Evolutionary conservation across 2,797 vertebrate genomes (phyloP).

Genomic region (Choloepus didactylus): DNA sequence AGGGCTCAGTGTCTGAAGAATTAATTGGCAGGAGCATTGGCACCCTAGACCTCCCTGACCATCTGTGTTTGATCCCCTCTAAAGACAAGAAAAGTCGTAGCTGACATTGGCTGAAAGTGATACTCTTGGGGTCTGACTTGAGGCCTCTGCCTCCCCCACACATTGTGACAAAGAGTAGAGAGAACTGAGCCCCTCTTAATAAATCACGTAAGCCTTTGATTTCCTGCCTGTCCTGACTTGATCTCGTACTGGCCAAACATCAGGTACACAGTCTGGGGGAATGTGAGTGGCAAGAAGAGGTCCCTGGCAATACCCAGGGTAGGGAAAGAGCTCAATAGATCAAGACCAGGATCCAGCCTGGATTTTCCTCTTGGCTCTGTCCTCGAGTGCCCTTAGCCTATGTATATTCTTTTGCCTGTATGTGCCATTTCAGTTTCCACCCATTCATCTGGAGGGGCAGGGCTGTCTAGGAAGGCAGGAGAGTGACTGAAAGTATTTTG

Average conservation of each 20-base stretch:
- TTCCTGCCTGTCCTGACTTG: background rate
- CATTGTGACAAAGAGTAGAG: background rate
- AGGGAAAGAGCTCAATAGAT: background rate
- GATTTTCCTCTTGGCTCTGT: background rate
- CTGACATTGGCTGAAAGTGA: background rate
- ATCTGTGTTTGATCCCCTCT: background rate
- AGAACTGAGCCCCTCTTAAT: background rate
- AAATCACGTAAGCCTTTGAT: background rate
- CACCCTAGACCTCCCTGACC: background rate
- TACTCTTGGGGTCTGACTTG: background rate
- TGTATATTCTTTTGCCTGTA: background rate
- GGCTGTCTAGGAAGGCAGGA: background rate
- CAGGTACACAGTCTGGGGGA: background rate
- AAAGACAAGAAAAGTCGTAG: background rate
- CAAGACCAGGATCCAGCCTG: background rate
- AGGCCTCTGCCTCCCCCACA: too few species aligned
- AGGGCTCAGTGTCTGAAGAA: background rate
- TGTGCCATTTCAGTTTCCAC: background rate
- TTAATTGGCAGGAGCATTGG: accelerated
- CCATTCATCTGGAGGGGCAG: background rate
- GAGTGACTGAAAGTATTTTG: background rate
- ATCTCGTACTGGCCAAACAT: background rate
- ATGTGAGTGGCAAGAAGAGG: background rate
- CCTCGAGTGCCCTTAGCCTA: background rate
- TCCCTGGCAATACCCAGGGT: background rate